phyloP scores from a whole-genome alignment of 2,888 invertebrate genomes.

The Platycheirus rosarum region DNA sequence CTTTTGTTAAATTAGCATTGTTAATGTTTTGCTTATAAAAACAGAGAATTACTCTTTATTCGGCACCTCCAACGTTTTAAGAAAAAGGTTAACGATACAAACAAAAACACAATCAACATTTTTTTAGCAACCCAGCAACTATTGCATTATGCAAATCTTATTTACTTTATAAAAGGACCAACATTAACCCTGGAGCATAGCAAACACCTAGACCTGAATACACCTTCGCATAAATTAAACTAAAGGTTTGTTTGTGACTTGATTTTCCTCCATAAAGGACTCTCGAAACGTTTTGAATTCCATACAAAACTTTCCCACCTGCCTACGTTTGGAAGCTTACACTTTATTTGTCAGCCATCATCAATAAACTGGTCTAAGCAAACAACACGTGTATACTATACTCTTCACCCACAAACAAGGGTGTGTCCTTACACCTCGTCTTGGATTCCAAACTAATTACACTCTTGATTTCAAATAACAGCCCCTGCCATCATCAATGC shows the following conservation, averaged over 20 bases:
- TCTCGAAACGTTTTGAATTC: conserved; percentile 52
- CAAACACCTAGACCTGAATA: conserved; percentile 64
- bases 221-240: conserved; percentile 32
- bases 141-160: too few relatives aligned
- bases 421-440: conserved; percentile 18
- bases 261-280: not conserved
- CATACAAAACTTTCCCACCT: conserved; percentile 45
- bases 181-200: conserved; percentile 32
- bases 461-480: conserved; percentile 60
- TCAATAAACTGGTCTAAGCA: conserved; percentile 39
- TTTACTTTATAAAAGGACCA: conserved; percentile 14
- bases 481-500: conserved; percentile 14
- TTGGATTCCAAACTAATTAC: conserved; percentile 64
- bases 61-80: too few relatives aligned
- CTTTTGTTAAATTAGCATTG: too few relatives aligned
- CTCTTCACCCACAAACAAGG: conserved; percentile 19
- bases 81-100: too few relatives aligned
- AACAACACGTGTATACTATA: conserved; percentile 28
- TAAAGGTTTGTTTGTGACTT: conserved; percentile 39
- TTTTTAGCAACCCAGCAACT: too few relatives aligned
- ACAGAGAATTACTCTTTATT: too few relatives aligned
- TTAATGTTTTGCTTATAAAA: too few relatives aligned
- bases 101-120: too few relatives aligned
- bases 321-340: conserved; percentile 31
- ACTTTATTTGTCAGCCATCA: conserved; percentile 48